Conservation (phyloP, 2,113 vertebrate genomes). For the Nanger granti region DNA sequence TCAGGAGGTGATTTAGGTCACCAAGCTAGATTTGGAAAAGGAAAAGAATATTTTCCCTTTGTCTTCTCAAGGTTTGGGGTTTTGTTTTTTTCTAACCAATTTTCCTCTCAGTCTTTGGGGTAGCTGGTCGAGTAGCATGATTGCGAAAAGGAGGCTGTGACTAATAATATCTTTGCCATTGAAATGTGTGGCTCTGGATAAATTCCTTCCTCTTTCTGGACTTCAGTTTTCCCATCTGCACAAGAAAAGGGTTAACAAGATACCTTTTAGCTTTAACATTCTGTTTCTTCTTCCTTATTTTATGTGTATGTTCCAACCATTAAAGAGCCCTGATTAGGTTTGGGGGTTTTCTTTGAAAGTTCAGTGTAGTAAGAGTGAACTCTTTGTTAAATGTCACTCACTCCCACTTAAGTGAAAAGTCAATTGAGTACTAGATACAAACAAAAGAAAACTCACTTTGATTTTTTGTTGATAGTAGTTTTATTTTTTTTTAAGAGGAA, state of each 20-base stretch:
- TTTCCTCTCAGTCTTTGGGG: constrained; percentile 7
- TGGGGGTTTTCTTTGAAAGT: neutral
- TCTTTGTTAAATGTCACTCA: neutral
- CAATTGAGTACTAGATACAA: neutral
- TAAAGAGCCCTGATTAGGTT: neutral
- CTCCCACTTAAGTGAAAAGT: neutral
- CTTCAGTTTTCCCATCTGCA: constrained; percentile 12
- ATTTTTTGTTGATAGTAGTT: neutral
- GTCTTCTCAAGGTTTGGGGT: constrained; percentile 22
- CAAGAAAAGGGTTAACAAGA: neutral
- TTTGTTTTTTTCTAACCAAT: constrained; percentile 5
- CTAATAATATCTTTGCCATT: neutral
- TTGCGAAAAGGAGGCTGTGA: neutral
- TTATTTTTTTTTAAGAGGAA: constrained; percentile 29
- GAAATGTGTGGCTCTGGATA: neutral
- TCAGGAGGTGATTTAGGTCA: constrained; percentile 63
- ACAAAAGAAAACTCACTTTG: constrained; percentile 2
- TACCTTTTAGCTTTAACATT: neutral
- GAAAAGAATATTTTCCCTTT: constrained; percentile 44
- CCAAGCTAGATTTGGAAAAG: constrained; percentile 39
- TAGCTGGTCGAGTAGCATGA: neutral
- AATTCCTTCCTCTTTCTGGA: neutral
- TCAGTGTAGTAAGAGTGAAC: neutral
- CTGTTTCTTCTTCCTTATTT: neutral
- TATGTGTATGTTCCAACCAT: neutral